Conservation (phyloP, 1,140 invertebrate genomes). For the Aphelenchoides fujianensis region DNA sequence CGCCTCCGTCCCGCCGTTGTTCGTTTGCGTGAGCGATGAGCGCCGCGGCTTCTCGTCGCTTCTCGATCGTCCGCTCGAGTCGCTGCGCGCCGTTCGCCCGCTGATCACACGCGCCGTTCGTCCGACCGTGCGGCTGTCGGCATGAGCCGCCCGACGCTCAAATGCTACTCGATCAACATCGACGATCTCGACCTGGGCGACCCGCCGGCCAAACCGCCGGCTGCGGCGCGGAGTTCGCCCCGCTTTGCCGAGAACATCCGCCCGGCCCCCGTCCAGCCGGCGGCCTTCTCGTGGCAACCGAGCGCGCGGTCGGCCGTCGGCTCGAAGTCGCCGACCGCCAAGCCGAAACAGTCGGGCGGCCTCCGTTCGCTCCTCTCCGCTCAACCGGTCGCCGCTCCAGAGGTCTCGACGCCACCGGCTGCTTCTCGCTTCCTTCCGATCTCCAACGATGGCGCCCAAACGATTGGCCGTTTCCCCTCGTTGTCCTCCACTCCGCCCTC, state of each 20-base stretch:
- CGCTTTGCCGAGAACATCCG: not conserved
- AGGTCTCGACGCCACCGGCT: too few species aligned
- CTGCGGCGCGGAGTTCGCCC: not conserved
- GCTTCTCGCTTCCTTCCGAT: not conserved
- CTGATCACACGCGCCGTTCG: too few species aligned
- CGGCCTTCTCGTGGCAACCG: not conserved
- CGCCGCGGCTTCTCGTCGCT: too few species aligned
- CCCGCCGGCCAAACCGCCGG: not conserved
- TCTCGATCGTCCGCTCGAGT: too few species aligned
- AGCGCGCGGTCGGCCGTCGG: not conserved
- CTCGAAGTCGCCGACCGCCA: constrained; percentile 2
- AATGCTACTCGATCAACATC: constrained; percentile 39
- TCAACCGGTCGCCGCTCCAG: not conserved
- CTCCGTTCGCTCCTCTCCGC: not conserved
- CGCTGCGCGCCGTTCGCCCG: too few species aligned
- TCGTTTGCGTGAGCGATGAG: too few species aligned
- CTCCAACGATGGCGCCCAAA: too few species aligned
- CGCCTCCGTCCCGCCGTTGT: too few species aligned
- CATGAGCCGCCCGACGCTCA: constrained; percentile 15
- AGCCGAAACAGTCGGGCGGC: constrained; percentile 6
- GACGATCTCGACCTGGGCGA: constrained; percentile 10
- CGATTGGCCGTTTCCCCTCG: too few species aligned
- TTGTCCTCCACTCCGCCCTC: not conserved
- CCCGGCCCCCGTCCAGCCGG: not conserved
- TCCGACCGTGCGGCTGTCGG: too few species aligned